Percentiles rank a stretch among this genome's conserved stretches.
Evolutionary conservation across 2,797 vertebrate species (phyloP).

Genomic region (Schizopygopsis malacanthus): DNA sequence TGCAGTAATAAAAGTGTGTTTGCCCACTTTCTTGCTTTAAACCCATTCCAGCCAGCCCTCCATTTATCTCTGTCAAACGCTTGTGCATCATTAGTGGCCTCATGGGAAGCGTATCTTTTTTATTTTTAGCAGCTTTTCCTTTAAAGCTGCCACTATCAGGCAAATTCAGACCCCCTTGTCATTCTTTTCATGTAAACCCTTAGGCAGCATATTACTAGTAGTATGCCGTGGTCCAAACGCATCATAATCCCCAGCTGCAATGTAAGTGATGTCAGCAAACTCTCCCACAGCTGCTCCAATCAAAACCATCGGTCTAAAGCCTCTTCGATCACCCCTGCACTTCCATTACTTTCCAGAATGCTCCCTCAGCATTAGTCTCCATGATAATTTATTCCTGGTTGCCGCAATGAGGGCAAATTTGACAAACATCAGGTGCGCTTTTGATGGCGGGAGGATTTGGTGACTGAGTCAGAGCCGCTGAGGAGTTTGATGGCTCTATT

Average conservation of each 20-base stretch:
- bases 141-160: neutral
- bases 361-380: neutral
- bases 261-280: conserved; percentile 22
- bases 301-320: neutral
- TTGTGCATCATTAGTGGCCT: conserved; percentile 35
- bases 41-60: neutral
- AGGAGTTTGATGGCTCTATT: neutral
- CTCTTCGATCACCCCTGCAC: neutral
- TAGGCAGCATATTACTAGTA: neutral
- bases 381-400: neutral
- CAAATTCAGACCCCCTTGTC: neutral
- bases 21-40: neutral
- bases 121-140: conserved; percentile 34
- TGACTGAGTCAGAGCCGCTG: conserved; percentile 28
- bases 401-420: neutral
- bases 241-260: neutral
- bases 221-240: neutral
- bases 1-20: neutral
- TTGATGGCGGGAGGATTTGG: conserved; percentile 14
- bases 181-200: neutral
- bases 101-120: conserved; percentile 23
- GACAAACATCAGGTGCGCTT: neutral
- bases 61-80: neutral
- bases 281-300: conserved; percentile 31
- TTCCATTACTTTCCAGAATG: neutral